Conservation (phyloP, 2,797 vertebrate genomes). For the Ambastaia sidthimunki region DNA sequence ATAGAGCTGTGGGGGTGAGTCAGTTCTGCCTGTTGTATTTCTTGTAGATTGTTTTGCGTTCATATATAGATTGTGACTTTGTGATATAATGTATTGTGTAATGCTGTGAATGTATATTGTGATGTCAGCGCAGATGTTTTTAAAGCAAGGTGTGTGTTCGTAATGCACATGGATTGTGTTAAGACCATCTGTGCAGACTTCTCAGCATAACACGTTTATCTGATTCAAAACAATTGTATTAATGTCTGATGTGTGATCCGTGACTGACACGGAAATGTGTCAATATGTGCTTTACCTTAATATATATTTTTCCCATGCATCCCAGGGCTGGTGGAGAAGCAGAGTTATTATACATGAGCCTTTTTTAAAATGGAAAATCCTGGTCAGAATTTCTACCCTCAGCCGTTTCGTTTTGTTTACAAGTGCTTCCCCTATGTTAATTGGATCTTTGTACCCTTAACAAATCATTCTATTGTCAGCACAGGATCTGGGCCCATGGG, state of each 20-base stretch:
- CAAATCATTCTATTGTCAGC: constrained; percentile 21
- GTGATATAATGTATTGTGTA: not conserved
- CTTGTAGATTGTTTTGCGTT: not conserved
- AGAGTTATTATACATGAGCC: not conserved
- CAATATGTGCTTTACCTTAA: not conserved
- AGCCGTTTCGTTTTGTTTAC: constrained; percentile 31
- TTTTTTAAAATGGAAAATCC: constrained; percentile 41
- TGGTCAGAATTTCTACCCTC: constrained; percentile 18
- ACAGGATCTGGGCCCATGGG: not conserved
- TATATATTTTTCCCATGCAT: constrained; percentile 48
- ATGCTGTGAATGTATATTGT: not conserved
- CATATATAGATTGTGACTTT: not conserved
- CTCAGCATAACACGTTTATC: not conserved
- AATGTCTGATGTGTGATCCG: constrained; percentile 1
- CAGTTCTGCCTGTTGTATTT: not conserved
- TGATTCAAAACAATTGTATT: not conserved
- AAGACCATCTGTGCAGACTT: not conserved
- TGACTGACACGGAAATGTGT: not conserved
- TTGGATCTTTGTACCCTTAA: constrained; percentile 19
- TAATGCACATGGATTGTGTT: not conserved
- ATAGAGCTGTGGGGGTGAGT: not conserved
- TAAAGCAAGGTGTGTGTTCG: not conserved
- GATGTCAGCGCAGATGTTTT: not conserved
- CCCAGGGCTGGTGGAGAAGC: not conserved
- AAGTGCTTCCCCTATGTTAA: not conserved